phyloP scores from a whole-genome alignment of 2,113 vertebrate genomes.

The Sitta europaea region DNA sequence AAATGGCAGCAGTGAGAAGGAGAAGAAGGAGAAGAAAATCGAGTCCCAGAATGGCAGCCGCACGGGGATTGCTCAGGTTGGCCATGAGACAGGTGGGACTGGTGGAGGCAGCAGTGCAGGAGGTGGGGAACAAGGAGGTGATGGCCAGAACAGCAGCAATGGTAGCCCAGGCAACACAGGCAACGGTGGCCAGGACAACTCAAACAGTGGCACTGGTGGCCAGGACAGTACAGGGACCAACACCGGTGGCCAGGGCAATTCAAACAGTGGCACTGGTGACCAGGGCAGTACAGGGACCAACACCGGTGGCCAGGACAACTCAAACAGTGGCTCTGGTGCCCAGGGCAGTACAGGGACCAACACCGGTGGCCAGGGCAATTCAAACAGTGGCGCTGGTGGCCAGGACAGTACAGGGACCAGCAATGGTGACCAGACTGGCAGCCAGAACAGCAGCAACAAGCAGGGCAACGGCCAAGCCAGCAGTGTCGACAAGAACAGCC shows the following conservation, averaged over 20 bases:
- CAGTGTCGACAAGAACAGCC: fast-evolving
- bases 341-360: neutral
- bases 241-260: neutral
- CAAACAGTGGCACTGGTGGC: too few species aligned
- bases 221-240: too few species aligned
- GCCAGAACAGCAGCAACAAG: neutral
- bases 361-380: too few species aligned
- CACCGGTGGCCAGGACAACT: too few species aligned
- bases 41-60: fast-evolving
- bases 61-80: fast-evolving
- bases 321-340: neutral
- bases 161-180: too few species aligned
- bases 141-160: fast-evolving
- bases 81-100: fast-evolving
- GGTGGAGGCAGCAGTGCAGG: fast-evolving
- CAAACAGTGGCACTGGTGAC: fast-evolving
- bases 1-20: fast-evolving
- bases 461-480: fast-evolving
- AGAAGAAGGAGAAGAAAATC: fast-evolving
- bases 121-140: fast-evolving
- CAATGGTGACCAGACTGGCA: neutral
- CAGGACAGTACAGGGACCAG: too few species aligned
- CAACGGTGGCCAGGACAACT: fast-evolving
- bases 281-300: fast-evolving
- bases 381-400: neutral